Evolutionary conservation across 2,797 vertebrate species (phyloP).

Genomic region (Eremophila alpestris): DNA sequence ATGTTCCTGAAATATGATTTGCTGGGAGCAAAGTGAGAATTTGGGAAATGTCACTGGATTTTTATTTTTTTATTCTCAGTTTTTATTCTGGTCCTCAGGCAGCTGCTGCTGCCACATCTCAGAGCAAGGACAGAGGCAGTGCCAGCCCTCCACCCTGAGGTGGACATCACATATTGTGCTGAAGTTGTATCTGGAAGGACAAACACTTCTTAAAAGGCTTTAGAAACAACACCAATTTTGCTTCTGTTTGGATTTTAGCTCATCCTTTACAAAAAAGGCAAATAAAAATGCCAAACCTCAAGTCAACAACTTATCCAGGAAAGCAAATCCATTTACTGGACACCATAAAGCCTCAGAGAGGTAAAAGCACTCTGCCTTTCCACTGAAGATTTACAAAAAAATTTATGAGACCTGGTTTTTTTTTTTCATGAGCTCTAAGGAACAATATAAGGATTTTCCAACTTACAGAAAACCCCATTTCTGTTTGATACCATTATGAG

Average conservation of each 20-base stretch:
- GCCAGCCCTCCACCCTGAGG: not conserved
- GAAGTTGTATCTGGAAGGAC: not conserved
- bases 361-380: not conserved
- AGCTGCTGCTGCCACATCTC: not conserved
- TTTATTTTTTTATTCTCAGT: not conserved
- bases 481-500: not conserved
- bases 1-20: not conserved
- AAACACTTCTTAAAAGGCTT: not conserved
- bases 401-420: not conserved
- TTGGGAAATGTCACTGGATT: not conserved
- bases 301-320: not conserved
- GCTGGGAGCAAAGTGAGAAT: not conserved
- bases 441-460: not conserved
- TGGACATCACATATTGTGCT: not conserved
- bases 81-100: not conserved
- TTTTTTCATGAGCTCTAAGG: not conserved
- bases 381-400: not conserved
- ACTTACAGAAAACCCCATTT: fast-evolving
- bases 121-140: not conserved
- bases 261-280: not conserved
- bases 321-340: not conserved
- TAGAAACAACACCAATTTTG: not conserved
- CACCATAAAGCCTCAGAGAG: not conserved
- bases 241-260: not conserved
- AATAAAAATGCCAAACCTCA: not conserved